Evolutionary conservation across 1,140 invertebrate genomes (phyloP).

Genomic region (Drosophila fuyamai): DNA sequence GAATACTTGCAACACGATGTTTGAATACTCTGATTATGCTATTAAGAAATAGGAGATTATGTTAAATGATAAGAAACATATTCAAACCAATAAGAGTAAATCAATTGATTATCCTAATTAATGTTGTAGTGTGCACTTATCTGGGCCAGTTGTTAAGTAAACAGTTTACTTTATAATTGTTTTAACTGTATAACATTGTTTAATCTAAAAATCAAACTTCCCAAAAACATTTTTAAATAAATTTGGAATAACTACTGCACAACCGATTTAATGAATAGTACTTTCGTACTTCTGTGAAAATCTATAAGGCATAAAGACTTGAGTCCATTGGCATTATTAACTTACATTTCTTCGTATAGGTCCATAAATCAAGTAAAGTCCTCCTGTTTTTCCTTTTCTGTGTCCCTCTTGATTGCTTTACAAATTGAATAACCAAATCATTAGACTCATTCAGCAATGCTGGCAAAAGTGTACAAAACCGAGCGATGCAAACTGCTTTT

Average conservation of each 20-base stretch:
- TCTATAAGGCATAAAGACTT: neutral
- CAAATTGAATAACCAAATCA: conserved; percentile 18
- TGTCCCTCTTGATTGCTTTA: conserved; percentile 9
- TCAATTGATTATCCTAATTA: too few species aligned
- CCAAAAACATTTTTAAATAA: too few species aligned
- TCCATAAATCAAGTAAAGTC: neutral
- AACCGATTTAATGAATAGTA: neutral
- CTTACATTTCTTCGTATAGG: neutral
- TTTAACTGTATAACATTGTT: too few species aligned
- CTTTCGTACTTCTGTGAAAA: too few species aligned
- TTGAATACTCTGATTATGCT: conserved; percentile 6
- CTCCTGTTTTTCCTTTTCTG: neutral
- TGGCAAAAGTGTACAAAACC: conserved; percentile 6
- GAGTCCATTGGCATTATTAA: neutral
- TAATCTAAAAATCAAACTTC: too few species aligned
- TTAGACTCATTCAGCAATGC: conserved; percentile 10
- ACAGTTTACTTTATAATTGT: too few species aligned
- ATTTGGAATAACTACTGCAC: too few species aligned
- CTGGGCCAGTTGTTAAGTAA: too few species aligned
- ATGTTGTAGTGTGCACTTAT: too few species aligned
- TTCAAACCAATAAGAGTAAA: too few species aligned
- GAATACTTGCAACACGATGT: neutral
- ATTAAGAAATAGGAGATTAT: neutral
- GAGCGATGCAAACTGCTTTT: conserved; percentile 13
- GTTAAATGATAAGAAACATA: too few species aligned